phyloP scores from a whole-genome alignment of 2,888 invertebrate species.

The Geotrupes spiniger region DNA sequence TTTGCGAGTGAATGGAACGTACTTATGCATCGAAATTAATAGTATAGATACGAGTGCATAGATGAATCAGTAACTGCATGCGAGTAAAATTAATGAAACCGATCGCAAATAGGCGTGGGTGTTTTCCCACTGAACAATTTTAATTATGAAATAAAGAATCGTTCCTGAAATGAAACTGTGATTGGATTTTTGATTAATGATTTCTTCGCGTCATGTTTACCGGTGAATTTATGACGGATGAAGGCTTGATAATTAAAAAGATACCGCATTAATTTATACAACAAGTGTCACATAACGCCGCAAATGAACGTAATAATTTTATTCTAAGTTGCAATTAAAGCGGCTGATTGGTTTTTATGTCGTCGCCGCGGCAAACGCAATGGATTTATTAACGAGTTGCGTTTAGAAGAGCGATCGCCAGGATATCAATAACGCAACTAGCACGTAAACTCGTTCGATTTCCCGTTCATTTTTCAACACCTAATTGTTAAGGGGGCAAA shows the following conservation, averaged over 20 bases:
- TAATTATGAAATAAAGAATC: conserved; percentile 6
- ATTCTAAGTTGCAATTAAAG: background rate
- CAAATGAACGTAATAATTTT: background rate
- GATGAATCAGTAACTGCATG: background rate
- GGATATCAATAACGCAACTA: no score
- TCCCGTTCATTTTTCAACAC: no score
- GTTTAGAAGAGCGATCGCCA: no score
- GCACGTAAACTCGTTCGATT: no score
- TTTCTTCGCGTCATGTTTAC: conserved; percentile 4
- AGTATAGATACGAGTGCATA: background rate
- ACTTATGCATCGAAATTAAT: background rate
- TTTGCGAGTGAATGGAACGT: no score
- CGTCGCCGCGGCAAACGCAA: no score
- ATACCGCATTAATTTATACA: conserved; percentile 15
- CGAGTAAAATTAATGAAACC: conserved; percentile 3
- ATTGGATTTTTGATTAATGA: conserved; percentile 24
- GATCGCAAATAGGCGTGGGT: conserved; percentile 14
- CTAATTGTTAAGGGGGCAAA: no score
- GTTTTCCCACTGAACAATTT: conserved; percentile 10
- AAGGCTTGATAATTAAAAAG: conserved; percentile 21
- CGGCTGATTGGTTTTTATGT: no score
- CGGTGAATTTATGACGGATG: conserved; percentile 12
- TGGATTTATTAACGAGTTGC: no score
- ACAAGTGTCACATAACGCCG: background rate
- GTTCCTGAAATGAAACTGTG: conserved; percentile 12